Base-by-base conservation (phyloP, 2,113 vertebrate species). In the Paramormyrops kingsleyae region DNA sequence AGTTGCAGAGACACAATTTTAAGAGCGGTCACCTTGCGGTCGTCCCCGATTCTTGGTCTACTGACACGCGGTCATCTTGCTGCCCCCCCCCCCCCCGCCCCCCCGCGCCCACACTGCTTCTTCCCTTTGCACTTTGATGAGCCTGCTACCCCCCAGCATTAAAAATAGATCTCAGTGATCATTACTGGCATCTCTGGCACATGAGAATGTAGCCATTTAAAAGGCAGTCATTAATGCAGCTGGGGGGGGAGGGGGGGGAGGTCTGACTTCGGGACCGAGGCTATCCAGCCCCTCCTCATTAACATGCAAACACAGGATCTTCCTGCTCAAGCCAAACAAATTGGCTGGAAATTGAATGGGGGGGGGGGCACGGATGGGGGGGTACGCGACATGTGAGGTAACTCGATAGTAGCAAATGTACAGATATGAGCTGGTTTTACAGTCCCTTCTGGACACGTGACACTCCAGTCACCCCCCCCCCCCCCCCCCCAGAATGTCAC, bases 131-230 rank as follows among this genome's bases (percentile, higher is more conserved):
- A 92, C 94, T 96, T 96, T 96, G 95, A 96, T 96, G 96, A 94
- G 94, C 92, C 59, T 91, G 92, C 56, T n/a, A 88, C 42, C 83
- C 21, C 80, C 77, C 12, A 4, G 94, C 95, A 96, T 96, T 96
- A 96, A 96, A 96, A 95, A 96, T 96, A 95, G 94, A 96, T 96
- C 94, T 93, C 90, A 31, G 94, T 94, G 95, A 96, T 96, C 95
- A 96, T 96, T 95, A 95, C 94, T 94, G 94, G 94, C 95, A 94
- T 95, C 91, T 90, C 59, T 70, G 59, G 66, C 87, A 44, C 62
- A 88, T 84, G 85, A 85, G 90, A 88, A 90, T 27, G 94, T 93
- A 94, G 95, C 95, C 93, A 94, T 91, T 93, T 92, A 88, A 56
- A 92, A 93, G 93, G 91, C 89, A 77, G 92, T 90, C 88, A 74